Percentiles rank a stretch among this genome's conserved stretches.
phyloP scores from a whole-genome alignment of 2,113 vertebrate genomes.

The Chloropsis hardwickii region DNA sequence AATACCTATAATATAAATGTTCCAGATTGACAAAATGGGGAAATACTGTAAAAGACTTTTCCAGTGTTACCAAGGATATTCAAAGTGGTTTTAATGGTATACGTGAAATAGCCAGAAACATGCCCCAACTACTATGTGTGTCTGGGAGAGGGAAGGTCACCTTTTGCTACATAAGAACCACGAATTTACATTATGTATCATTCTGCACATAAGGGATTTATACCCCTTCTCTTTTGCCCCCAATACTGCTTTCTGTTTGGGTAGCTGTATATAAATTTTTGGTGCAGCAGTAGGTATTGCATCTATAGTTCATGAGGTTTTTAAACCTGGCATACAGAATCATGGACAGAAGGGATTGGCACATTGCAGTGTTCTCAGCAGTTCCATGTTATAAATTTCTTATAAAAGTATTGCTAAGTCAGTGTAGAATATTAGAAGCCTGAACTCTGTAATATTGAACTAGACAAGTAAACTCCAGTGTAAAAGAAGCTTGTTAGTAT shows the following conservation, averaged over 20 bases:
- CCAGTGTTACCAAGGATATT: background rate
- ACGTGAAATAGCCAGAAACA: background rate
- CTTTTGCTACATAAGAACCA: background rate
- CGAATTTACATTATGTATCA: background rate
- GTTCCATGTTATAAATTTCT: background rate
- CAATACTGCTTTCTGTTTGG: background rate
- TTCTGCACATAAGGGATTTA: background rate
- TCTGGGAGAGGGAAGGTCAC: background rate
- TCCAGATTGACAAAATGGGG: background rate
- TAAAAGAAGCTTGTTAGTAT: background rate
- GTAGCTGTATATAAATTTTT: background rate
- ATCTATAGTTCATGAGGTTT: background rate
- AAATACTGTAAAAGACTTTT: background rate
- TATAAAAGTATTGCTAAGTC: background rate
- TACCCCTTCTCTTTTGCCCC: background rate
- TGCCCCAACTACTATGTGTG: background rate
- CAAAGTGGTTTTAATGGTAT: background rate
- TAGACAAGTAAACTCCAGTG: background rate
- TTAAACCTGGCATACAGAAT: background rate
- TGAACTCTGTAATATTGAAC: background rate
- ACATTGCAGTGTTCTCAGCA: background rate
- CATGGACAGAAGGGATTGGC: background rate
- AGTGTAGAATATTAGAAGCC: background rate
- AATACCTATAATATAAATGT: background rate
- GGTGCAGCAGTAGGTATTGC: background rate